Evolutionary conservation across 2,797 vertebrate genomes (phyloP).

Genomic region (Erpetoichthys calabaricus): DNA sequence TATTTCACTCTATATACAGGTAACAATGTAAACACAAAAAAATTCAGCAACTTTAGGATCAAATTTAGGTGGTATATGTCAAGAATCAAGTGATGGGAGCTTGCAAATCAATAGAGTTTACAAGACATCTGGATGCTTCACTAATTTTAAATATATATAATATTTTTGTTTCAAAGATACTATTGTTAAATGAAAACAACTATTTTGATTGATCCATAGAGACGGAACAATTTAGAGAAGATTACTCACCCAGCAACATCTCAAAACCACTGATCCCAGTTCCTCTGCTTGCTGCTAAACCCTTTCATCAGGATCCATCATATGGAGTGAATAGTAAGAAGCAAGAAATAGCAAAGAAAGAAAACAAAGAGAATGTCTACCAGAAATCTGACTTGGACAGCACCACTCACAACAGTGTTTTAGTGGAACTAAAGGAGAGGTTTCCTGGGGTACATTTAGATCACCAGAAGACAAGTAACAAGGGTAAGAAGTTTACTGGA

Average conservation of each 20-base stretch:
- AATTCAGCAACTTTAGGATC: no score
- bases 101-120: no score
- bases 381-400: not conserved
- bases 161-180: no score
- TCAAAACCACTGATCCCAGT: not conserved
- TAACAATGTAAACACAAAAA: no score
- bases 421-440: slow-evolving; percentile 9
- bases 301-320: slow-evolving; percentile 2
- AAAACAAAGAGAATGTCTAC: not conserved
- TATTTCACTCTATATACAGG: no score
- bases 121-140: no score
- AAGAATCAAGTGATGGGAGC: no score
- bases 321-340: not conserved
- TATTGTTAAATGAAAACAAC: no score
- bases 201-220: no score
- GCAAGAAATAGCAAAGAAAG: not conserved
- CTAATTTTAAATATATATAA: no score
- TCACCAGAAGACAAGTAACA: not conserved
- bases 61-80: no score
- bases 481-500: not conserved
- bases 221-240: no score
- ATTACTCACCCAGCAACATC: not conserved
- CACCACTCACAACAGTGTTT: not conserved
- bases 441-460: slow-evolving; percentile 1
- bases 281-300: not conserved